These are phyloP conservation scores for Ricordea florida DNA, from an alignment of 92 coral and sea anemone genomes.

Conservation along the genomic window DNA sequence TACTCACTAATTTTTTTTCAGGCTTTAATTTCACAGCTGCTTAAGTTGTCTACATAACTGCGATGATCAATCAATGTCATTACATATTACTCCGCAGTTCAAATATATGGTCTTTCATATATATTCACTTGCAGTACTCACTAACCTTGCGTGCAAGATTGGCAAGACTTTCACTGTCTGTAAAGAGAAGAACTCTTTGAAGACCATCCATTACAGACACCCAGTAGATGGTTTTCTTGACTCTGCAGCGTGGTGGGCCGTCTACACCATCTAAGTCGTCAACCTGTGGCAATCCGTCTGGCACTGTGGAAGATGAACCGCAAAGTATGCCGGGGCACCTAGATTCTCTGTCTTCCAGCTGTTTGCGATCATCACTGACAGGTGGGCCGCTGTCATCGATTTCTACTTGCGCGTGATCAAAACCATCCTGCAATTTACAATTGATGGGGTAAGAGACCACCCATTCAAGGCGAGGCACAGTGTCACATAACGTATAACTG, in stretches of 20 bases:
- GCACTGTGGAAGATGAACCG: slow-evolving; percentile 26
- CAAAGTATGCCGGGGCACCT: slow-evolving; percentile 35
- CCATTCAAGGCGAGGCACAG: too few species aligned
- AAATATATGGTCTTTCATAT: too few species aligned
- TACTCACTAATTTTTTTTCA: too few species aligned
- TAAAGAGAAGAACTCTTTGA: slow-evolving; percentile 83
- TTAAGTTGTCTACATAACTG: too few species aligned
- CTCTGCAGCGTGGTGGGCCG: slow-evolving; percentile 31
- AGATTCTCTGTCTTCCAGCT: slow-evolving; percentile 42
- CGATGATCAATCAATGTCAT: too few species aligned
- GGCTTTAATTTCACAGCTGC: too few species aligned
- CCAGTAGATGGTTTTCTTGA: slow-evolving; percentile 79
- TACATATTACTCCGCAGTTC: too few species aligned
- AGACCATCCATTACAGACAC: slow-evolving; percentile 85
- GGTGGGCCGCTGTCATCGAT: slow-evolving; percentile 52
- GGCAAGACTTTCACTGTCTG: slow-evolving; percentile 70
- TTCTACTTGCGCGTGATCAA: slow-evolving; percentile 56
- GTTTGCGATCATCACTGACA: slow-evolving; percentile 45
- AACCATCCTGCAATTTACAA: slow-evolving; percentile 73
- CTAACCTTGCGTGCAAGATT: slow-evolving; percentile 62
- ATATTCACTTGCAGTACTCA: too few species aligned
- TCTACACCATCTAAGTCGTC: slow-evolving; percentile 67
- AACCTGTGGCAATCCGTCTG: slow-evolving; percentile 25
- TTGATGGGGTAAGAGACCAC: too few species aligned
- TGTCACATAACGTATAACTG: too few species aligned